Conservation (phyloP, 1,140 invertebrate species). For the Sycophaga agraensis region DNA sequence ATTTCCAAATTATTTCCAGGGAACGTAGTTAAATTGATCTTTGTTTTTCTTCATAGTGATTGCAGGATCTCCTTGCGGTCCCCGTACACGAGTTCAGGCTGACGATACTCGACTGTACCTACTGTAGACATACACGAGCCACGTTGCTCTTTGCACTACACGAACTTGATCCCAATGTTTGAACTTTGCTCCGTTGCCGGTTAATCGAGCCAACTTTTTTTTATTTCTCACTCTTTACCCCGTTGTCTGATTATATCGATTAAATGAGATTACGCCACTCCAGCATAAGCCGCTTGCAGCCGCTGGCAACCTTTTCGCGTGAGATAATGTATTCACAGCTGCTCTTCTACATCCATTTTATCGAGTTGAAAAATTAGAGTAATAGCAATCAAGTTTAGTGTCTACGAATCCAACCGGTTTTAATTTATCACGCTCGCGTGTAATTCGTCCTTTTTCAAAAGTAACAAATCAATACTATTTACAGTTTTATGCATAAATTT, state of each 20-base stretch:
- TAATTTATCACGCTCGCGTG: no score
- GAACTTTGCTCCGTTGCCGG: not conserved
- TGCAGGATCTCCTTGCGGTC: not conserved
- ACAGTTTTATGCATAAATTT: no score
- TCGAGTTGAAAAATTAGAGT: no score
- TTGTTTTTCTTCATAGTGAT: no score
- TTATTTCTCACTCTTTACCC: not conserved
- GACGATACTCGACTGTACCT: not conserved
- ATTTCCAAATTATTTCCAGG: no score
- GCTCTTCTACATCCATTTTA: no score
- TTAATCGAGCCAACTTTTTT: not conserved
- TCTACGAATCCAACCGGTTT: no score
- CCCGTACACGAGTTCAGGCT: not conserved
- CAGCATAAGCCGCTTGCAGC: not conserved
- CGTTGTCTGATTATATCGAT: not conserved
- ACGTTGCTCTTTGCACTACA: not conserved
- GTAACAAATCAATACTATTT: no score
- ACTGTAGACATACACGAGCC: not conserved
- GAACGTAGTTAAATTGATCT: no score
- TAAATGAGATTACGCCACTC: not conserved
- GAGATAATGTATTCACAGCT: no score
- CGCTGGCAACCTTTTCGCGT: not conserved
- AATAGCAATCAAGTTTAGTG: no score
- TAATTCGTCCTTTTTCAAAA: no score
- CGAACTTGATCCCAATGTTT: constrained; percentile 11